These are phyloP conservation scores for Orientallactaga bullata DNA, from an alignment of 2,113 vertebrate genomes.

Conservation along the genomic window DNA sequence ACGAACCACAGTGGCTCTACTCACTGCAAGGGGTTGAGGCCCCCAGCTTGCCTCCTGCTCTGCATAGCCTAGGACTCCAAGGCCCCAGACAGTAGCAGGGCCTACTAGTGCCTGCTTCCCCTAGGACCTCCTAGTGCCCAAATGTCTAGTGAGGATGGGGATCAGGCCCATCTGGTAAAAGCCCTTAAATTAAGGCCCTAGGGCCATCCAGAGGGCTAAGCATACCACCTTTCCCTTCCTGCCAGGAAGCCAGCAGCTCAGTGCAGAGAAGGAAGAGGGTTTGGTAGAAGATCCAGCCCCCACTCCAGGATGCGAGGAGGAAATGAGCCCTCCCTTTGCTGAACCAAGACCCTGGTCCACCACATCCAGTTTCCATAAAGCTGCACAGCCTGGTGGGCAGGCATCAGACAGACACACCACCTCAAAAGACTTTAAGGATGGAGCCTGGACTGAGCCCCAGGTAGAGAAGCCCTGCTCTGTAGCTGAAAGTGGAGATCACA, in stretches of 20 bases:
- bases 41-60: background rate
- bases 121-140: background rate
- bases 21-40: background rate
- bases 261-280: background rate
- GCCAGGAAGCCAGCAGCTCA: background rate
- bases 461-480: background rate
- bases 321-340: background rate
- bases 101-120: background rate
- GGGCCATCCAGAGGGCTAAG: background rate
- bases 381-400: background rate
- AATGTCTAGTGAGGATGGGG: background rate
- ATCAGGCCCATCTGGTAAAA: background rate
- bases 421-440: background rate
- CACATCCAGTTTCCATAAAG: background rate
- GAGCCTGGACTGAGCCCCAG: background rate
- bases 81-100: background rate
- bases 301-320: background rate
- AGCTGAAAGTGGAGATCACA: background rate
- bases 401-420: background rate
- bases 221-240: background rate
- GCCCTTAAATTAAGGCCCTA: background rate
- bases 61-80: background rate
- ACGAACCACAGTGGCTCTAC: background rate
- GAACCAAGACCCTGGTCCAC: fast-evolving
- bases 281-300: background rate